Conservation (phyloP, 1,140 invertebrate species). For the Polyergus mexicanus region DNA sequence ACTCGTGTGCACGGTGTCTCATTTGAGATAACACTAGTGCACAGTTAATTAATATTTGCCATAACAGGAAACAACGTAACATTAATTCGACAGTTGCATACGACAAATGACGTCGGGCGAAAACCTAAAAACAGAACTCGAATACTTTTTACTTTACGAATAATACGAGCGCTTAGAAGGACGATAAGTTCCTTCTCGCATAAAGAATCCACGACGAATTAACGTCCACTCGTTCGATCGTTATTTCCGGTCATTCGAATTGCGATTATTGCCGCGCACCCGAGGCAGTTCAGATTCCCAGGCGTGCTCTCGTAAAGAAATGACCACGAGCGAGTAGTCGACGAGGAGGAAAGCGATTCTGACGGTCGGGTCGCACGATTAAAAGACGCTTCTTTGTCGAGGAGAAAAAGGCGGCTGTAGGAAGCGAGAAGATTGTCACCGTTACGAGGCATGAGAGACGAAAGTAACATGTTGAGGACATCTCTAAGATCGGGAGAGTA, state of each 20-base stretch:
- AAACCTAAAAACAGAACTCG: background rate
- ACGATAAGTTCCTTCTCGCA: background rate
- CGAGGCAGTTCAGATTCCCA: conserved; percentile 62
- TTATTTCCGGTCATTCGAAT: conserved; percentile 68
- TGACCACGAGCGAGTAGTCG: conserved; percentile 21
- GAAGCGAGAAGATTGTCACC: conserved; percentile 61
- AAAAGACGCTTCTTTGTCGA: conserved; percentile 56
- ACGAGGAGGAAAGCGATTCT: conserved; percentile 56
- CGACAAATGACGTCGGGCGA: background rate
- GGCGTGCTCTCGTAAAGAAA: conserved; percentile 57
- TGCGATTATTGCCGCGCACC: conserved; percentile 16
- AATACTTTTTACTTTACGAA: conserved; percentile 6
- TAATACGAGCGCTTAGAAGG: background rate
- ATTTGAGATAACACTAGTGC: background rate
- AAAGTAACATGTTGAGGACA: conserved; percentile 39
- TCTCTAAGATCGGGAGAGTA: conserved; percentile 49
- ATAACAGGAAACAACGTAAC: background rate
- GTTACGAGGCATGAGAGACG: conserved; percentile 38
- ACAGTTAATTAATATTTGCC: conserved; percentile 19
- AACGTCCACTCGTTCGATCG: conserved; percentile 58
- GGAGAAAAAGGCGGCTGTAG: conserved; percentile 37
- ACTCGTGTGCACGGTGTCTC: conserved; percentile 7
- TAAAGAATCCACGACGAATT: conserved; percentile 52
- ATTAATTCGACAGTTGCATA: background rate
- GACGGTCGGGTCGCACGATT: conserved; percentile 62